Base-by-base conservation (phyloP, 1,140 invertebrate species). In the Octopus sinensis region DNA sequence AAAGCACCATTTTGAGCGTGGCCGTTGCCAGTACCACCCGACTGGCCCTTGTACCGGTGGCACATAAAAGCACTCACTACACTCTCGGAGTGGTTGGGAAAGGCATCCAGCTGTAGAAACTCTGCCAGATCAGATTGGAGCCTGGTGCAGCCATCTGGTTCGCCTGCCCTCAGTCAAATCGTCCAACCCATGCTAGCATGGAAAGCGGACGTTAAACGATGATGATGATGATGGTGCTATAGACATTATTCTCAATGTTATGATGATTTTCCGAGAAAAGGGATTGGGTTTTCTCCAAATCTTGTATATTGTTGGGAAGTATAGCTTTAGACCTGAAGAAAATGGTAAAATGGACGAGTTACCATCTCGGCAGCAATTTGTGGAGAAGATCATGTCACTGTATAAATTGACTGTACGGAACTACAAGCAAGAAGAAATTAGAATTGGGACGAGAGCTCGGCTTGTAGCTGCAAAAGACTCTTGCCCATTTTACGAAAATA, bases 191-290 rank as follows among this genome's bases (percentile, higher is more conserved):
- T n/a, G n/a, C n/a, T n/a, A n/a, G n/a, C n/a, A n/a, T n/a, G n/a
- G n/a, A n/a, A n/a, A n/a, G n/a, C n/a, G n/a, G n/a, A n/a, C n/a
- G n/a, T n/a, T n/a, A n/a, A n/a, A n/a, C n/a, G n/a, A n/a, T n/a
- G n/a, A n/a, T n/a, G n/a, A n/a, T n/a, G n/a, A n/a, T n/a, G n/a
- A n/a, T n/a, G n/a, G n/a, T 1, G 81, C 85, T 52, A 80, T 87
- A 0, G 78, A 81, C 10, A 85, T 82, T 7, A 78, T 90, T 9
- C 54, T 90, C 17, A 87, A 90, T 5, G 79, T 90, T 76, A 84
- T 90, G 86, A 85, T 85, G 81, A 87, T 90, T 9, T 90, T 88
- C 82, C 80, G 88, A 68, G 89, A 89, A 79, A 90, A 88, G 80
- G 88, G 84, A 23, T 23, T 62, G n/a, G 75, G 88, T 90, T 77